These are phyloP conservation scores for Lagocephalus sceleratus DNA, from an alignment of 2,797 vertebrate species.

Conservation along the genomic window DNA sequence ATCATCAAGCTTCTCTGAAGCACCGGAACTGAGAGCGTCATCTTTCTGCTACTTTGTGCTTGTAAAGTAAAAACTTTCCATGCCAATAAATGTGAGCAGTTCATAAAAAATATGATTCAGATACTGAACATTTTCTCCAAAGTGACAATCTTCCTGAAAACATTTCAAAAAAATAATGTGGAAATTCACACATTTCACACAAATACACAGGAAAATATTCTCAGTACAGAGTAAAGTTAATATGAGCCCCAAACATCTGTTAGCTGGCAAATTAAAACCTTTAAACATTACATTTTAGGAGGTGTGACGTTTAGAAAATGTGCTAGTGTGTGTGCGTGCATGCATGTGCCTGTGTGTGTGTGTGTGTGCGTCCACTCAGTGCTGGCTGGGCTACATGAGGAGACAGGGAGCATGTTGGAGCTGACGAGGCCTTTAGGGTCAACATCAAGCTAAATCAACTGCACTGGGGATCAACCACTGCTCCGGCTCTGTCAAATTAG, in stretches of 20 bases:
- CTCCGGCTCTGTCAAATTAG: conserved; percentile 74
- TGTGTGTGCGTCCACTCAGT: conserved; percentile 58
- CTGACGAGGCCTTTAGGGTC: conserved; percentile 75
- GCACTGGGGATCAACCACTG: conserved; percentile 70
- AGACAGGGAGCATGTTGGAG: conserved; percentile 73
- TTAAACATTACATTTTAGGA: too few species aligned
- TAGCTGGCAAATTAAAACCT: too few species aligned
- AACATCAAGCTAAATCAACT: conserved; percentile 76
- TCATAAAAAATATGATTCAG: too few species aligned
- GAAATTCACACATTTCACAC: neutral
- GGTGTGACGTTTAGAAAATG: neutral
- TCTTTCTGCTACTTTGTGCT: too few species aligned
- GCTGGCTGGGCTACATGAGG: conserved; percentile 53
- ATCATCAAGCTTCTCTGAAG: too few species aligned
- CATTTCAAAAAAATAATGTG: too few species aligned
- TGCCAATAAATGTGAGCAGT: too few species aligned
- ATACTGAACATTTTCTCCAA: too few species aligned
- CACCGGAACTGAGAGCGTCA: too few species aligned
- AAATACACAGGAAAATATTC: neutral
- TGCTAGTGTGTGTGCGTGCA: neutral
- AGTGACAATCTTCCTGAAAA: too few species aligned
- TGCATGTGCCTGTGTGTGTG: conserved; percentile 10
- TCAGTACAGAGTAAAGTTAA: neutral
- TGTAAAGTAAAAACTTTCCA: too few species aligned
- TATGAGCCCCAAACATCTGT: too few species aligned